Base-by-base conservation (phyloP, 2,888 invertebrate species). In the Uloborus plumipes region DNA sequence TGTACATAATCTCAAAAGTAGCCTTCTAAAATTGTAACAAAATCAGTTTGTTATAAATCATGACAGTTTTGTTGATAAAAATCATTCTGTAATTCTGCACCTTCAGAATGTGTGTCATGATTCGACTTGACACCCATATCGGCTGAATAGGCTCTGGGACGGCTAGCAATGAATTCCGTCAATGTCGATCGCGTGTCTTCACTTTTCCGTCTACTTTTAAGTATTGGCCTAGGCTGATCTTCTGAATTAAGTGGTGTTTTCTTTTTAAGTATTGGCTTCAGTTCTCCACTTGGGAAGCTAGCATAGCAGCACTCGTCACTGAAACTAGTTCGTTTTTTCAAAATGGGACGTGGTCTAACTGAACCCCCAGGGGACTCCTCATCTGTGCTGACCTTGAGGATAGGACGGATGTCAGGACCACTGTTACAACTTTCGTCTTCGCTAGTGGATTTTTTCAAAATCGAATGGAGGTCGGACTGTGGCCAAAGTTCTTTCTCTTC, bases 251-350 rank as follows among this genome's bases (percentile, higher is more conserved):
- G 93, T 0, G 93, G 92, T 85, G 93, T 93, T 88, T 96, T 95
- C 90, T 96, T 96, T 89, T 96, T 96, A 55, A 96, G 89, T 87
- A 96, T 96, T 4, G 96, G 95, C 89, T 90, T 88, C 1, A 90
- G 90, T 26, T 84, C 84, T n/a, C 78, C 80, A 22, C 61, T 75
- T 9, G 74, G 74, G 59, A 71, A 78, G 53, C 74, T 70, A 13
- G 53, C 78, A 70, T 79, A 88, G 86, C 13, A 88, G 87, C 71
- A 73, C 58, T 84, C 78, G 88, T 94, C 93, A 87, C 94, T 93
- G 7, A 93, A 92, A 87, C 93, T 92, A 87, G 93, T 93, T 88
- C 95, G 95, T 89, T 94, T 94, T 89, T 95, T 95, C 15, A 95
- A 90, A 86, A 95, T 95, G 2, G 95, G 95, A 86, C 93, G 84